phyloP scores from a whole-genome alignment of 2,797 vertebrate species.

The Vireo griseus region DNA sequence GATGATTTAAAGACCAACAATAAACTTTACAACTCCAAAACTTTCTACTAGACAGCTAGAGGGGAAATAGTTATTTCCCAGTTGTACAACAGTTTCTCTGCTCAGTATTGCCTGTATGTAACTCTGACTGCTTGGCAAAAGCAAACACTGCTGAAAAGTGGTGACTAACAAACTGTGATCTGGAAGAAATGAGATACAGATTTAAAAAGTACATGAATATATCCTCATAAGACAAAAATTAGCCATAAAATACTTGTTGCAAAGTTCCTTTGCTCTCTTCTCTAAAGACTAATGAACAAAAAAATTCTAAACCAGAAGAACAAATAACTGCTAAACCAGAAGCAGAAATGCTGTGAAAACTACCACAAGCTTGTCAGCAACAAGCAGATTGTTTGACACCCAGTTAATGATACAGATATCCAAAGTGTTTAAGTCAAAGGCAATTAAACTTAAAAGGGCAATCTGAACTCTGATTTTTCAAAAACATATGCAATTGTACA shows the following conservation, averaged over 20 bases:
- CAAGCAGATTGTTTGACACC: neutral
- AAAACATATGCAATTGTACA: neutral
- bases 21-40: neutral
- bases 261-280: neutral
- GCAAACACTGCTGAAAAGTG: neutral
- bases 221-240: neutral
- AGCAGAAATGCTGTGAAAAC: neutral
- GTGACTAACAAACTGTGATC: neutral
- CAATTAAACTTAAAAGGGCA: neutral
- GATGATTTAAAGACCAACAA: neutral
- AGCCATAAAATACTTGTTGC: neutral
- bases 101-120: neutral
- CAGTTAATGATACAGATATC: neutral
- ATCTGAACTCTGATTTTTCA: neutral
- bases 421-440: neutral
- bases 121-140: neutral
- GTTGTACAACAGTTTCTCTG: neutral
- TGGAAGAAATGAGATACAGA: neutral
- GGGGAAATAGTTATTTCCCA: neutral
- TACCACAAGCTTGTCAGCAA: neutral
- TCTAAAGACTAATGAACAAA: neutral
- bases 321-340: neutral
- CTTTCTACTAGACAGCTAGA: neutral
- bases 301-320: neutral
- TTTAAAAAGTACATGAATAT: neutral